phyloP scores from a whole-genome alignment of 2,797 vertebrate genomes.

The Ciconia nigra region DNA sequence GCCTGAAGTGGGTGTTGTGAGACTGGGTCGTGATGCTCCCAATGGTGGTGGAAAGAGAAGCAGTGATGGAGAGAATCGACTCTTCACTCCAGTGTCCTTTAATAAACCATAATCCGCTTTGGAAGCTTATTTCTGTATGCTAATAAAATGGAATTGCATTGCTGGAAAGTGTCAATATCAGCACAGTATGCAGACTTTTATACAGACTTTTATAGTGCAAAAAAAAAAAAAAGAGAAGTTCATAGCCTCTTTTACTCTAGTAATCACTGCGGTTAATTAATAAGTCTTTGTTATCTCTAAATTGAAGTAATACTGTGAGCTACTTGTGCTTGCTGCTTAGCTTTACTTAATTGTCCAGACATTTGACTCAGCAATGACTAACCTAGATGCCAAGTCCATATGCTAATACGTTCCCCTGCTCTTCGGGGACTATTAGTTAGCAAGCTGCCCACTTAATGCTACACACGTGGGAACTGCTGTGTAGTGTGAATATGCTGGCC shows the following conservation, averaged over 20 bases:
- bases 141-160: not conserved
- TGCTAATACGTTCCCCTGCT: not conserved
- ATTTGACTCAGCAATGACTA: not conserved
- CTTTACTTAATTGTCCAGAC: slow-evolving; percentile 28
- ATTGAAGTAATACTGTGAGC: slow-evolving; percentile 44
- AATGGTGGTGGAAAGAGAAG: not conserved
- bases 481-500: not conserved
- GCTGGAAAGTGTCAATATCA: not conserved
- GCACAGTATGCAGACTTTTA: not conserved
- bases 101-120: not conserved
- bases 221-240: not conserved
- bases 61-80: not conserved
- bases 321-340: not conserved
- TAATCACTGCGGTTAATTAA: slow-evolving; percentile 56
- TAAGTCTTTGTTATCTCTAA: slow-evolving; percentile 45
- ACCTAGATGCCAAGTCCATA: not conserved
- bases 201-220: not conserved
- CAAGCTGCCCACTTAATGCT: not conserved
- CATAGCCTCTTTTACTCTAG: not conserved
- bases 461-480: not conserved
- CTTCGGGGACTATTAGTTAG: not conserved
- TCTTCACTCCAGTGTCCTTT: not conserved
- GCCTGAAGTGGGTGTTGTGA: not conserved
- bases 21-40: not conserved
- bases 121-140: not conserved